These are phyloP conservation scores for Tinea semifulvella DNA, from an alignment of 2,888 invertebrate species.

Conservation along the genomic window DNA sequence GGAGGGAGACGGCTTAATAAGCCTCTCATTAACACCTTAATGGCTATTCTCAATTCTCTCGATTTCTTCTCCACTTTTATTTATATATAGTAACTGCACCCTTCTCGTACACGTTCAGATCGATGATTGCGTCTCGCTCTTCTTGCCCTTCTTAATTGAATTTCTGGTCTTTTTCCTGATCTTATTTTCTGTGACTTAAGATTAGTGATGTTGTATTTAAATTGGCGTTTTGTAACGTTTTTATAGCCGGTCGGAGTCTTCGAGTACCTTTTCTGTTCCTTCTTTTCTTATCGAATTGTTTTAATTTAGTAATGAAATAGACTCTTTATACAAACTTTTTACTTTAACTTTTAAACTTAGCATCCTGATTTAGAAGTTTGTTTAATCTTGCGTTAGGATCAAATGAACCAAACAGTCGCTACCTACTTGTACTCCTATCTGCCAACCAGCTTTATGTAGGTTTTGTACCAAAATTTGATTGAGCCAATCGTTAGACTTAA, in stretches of 20 bases:
- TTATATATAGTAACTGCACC: constrained; percentile 41
- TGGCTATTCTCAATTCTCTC: constrained; percentile 64
- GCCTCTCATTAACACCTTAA: constrained; percentile 66
- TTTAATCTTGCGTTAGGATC: too few relatives aligned
- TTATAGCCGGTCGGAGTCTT: constrained; percentile 37
- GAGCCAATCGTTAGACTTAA: too few relatives aligned
- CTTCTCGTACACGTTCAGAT: constrained; percentile 20
- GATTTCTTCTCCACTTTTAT: constrained; percentile 56
- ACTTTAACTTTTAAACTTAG: too few relatives aligned
- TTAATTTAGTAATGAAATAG: constrained; percentile 46
- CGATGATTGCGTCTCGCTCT: constrained; percentile 26
- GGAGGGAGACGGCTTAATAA: constrained; percentile 64
- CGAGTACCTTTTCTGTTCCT: constrained; percentile 27
- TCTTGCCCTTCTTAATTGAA: constrained; percentile 55
- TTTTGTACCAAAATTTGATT: too few relatives aligned
- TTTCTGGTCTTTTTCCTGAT: constrained; percentile 58
- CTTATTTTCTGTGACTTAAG: constrained; percentile 63
- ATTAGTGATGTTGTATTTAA: constrained; percentile 60
- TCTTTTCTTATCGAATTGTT: constrained; percentile 39
- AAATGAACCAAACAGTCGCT: too few relatives aligned
- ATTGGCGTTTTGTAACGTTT: constrained; percentile 61
- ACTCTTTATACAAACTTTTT: constrained; percentile 20
- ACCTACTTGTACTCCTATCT: too few relatives aligned
- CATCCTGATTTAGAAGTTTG: too few relatives aligned
- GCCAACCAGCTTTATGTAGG: too few relatives aligned